Conservation (phyloP, 2,888 invertebrate genomes). For the Drosophila kanekoi region DNA sequence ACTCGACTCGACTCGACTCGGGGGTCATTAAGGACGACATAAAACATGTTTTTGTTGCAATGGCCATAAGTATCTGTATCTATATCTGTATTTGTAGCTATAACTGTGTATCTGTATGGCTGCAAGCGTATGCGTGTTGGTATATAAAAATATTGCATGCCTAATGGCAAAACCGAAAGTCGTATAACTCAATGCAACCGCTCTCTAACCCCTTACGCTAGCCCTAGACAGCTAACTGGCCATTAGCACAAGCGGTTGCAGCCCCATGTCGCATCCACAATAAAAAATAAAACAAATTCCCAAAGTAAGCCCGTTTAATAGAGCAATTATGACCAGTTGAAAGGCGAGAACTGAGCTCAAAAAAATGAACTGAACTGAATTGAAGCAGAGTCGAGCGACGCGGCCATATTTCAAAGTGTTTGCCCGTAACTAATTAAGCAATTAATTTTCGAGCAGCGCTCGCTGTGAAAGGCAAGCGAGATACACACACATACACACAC, state of each 20-base stretch:
- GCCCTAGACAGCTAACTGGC: constrained; percentile 37
- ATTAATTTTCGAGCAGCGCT: constrained; percentile 72
- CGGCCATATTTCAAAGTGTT: constrained; percentile 80
- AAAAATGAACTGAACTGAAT: constrained; percentile 26
- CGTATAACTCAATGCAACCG: constrained; percentile 63
- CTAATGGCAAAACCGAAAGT: constrained; percentile 74
- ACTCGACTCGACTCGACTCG: constrained; percentile 52
- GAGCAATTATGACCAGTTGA: constrained; percentile 81
- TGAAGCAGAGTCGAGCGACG: constrained; percentile 56
- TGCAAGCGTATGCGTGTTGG: constrained; percentile 30
- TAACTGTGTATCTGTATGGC: constrained; percentile 20
- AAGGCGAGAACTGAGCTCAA: constrained; percentile 44
- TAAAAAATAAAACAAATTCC: constrained; percentile 38
- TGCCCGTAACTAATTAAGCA: constrained; percentile 82
- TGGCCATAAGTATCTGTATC: constrained; percentile 55
- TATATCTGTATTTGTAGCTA: constrained; percentile 41
- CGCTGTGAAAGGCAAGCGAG: constrained; percentile 21
- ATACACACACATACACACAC: constrained; percentile 24
- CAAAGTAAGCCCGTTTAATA: constrained; percentile 76
- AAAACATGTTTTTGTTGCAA: constrained; percentile 80
- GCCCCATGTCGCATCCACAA: constrained; percentile 37
- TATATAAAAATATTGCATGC: constrained; percentile 72
- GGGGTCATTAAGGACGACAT: constrained; percentile 79
- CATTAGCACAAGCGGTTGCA: constrained; percentile 68
- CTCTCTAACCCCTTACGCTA: constrained; percentile 15